Percentiles rank a stretch among this genome's conserved stretches.
Evolutionary conservation across 2,113 vertebrate genomes (phyloP).

Genomic region (Phalacrocorax carbo): DNA sequence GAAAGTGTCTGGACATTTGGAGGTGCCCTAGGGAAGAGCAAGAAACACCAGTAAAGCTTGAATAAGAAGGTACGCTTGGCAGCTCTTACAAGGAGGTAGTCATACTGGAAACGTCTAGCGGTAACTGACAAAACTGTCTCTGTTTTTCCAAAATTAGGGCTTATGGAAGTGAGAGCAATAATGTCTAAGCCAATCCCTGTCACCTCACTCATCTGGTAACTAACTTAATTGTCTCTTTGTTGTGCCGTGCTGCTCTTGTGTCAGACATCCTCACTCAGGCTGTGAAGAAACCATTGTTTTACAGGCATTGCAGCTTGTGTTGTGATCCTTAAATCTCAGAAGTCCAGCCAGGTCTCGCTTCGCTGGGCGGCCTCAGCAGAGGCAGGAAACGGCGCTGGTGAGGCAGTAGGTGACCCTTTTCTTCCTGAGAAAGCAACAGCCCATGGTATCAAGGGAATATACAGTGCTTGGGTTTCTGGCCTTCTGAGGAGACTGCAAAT

Average conservation of each 20-base stretch:
- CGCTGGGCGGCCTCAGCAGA: not conserved
- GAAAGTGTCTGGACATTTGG: slow-evolving; percentile 38
- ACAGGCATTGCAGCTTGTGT: not conserved
- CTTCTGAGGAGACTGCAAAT: not conserved
- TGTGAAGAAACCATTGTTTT: slow-evolving; percentile 32
- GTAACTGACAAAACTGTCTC: not conserved
- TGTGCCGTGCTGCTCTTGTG: not conserved
- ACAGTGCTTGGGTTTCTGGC: not conserved
- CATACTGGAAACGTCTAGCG: not conserved
- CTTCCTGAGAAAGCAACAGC: slow-evolving; percentile 15
- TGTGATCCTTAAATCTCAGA: slow-evolving; percentile 14
- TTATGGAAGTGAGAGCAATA: not conserved
- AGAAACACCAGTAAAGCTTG: not conserved
- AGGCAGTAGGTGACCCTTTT: slow-evolving; percentile 27
- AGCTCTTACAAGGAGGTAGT: not conserved
- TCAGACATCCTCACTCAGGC: not conserved
- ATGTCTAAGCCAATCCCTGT: not conserved
- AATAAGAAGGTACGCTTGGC: not conserved
- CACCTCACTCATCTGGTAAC: not conserved
- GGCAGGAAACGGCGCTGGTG: slow-evolving; percentile 24
- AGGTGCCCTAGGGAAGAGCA: not conserved
- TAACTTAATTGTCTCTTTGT: not conserved
- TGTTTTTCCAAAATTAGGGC: not conserved
- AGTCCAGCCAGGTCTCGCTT: not conserved
- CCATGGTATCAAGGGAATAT: not conserved